Conservation (phyloP, 2,113 vertebrate species). For the Thalassarche chlororhynchos region DNA sequence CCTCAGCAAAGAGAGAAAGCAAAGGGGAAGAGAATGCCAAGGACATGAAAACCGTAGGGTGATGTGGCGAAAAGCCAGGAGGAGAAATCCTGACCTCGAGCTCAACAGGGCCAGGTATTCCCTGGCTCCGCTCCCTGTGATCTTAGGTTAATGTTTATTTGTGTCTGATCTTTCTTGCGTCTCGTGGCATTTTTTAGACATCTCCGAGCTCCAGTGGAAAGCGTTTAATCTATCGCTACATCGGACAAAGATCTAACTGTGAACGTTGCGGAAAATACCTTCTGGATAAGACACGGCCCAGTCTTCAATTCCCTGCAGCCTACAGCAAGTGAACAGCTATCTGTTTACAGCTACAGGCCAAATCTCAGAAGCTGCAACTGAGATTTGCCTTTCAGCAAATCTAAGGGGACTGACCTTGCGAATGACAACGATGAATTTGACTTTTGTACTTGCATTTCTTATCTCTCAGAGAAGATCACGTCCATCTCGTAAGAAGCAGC, state of each 20-base stretch:
- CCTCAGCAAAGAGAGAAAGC: background rate
- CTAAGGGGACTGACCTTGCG: too few species aligned
- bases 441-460: background rate
- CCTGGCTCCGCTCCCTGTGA: background rate
- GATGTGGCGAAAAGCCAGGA: too few species aligned
- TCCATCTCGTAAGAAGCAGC: background rate
- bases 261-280: background rate
- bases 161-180: background rate
- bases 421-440: rapidly evolving
- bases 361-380: background rate
- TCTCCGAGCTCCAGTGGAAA: background rate
- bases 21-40: background rate
- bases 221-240: background rate
- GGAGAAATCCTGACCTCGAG: background rate
- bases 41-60: too few species aligned
- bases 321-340: too few species aligned
- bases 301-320: background rate
- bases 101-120: background rate
- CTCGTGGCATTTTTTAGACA: background rate
- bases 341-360: background rate
- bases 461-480: background rate
- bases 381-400: background rate
- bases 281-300: background rate
- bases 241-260: background rate
- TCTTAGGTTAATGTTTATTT: background rate